Evolutionary conservation across 2,113 vertebrate species (phyloP), one percentile per base, ranked within the genome.

Genomic region (Lepidothrix coronata): DNA sequence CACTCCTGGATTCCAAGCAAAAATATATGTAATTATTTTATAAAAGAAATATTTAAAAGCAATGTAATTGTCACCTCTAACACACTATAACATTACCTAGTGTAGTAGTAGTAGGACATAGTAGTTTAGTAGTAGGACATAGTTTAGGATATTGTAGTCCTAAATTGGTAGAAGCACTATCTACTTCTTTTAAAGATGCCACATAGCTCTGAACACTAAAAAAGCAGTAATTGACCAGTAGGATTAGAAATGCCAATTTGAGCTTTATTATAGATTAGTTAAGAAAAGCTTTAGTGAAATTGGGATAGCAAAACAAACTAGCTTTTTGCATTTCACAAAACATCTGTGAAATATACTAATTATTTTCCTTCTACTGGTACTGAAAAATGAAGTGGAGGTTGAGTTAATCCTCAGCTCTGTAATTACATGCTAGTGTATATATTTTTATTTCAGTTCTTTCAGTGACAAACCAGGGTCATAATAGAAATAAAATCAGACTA

Each of bases 401-500:
- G 43, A 72, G 20, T 68, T 85, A 22, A 55, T 70, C 9, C 6
- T 81, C 12, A 48, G 10, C 11, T 74, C 51, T 87, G 9, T 28
- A 51, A 55, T 52, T 63, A 43, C 14, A 15, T 61, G 9, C 8
- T 75, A 55, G 5, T 71, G 14, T 0, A 1, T 44, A 46, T 62
- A 49, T 49, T 78, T 78, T 72, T 57, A 61, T 57, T 74, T 84
- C 8, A 62, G 6, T 44, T 80, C 70, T 74, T 74, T 54, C 49
- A 46, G 5, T 66, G 37, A 46, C 2, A 91, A 80, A 70, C 0
- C 9, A 66, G 5, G 1, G 7, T n/a, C 0, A 1, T 22, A 44
- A 33, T 0, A 65, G 16, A 62, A 20, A 49, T 9, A 61, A 79
- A 70, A 62, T 51, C n/a, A 74, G 10, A 49, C 4, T 44, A 14